phyloP scores from a whole-genome alignment of 53 echinoderm and acorn worm genomes.

The Arbacia lixula region DNA sequence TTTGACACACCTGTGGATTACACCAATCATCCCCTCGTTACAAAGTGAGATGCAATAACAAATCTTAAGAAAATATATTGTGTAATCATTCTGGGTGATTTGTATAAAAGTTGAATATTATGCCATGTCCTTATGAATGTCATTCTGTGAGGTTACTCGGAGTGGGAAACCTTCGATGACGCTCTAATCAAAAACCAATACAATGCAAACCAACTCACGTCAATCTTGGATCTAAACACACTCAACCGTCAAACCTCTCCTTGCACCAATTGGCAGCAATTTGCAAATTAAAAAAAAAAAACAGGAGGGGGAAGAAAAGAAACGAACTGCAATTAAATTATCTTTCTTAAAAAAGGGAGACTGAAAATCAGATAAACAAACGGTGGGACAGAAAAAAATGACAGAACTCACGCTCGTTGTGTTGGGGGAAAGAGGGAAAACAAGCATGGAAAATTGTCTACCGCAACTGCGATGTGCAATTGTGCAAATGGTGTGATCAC shows the following conservation, averaged over 20 bases:
- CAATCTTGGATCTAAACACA: slow-evolving; percentile 39
- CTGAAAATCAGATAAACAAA: too few relatives aligned
- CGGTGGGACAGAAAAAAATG: too few relatives aligned
- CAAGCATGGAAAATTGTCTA: not conserved
- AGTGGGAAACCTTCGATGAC: not conserved
- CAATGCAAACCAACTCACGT: not conserved
- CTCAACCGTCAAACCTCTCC: slow-evolving; percentile 9
- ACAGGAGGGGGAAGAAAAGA: not conserved
- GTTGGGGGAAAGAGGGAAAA: not conserved
- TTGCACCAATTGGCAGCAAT: slow-evolving; percentile 2
- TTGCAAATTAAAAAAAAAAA: not conserved
- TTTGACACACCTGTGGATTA: too few relatives aligned
- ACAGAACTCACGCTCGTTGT: too few relatives aligned
- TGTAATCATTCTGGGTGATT: too few relatives aligned
- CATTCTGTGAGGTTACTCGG: too few relatives aligned
- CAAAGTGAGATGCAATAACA: too few relatives aligned
- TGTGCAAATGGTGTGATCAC: not conserved
- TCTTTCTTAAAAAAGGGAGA: not conserved
- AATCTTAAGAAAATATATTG: too few relatives aligned
- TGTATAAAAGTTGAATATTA: too few relatives aligned
- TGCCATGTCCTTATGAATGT: too few relatives aligned
- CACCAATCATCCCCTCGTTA: too few relatives aligned
- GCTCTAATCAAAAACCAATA: not conserved
- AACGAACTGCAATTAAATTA: slow-evolving; percentile 3
- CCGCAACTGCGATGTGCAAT: not conserved